These are phyloP conservation scores for Ictalurus furcatus DNA, from an alignment of 2,113 vertebrate genomes.

Conservation along the genomic window DNA sequence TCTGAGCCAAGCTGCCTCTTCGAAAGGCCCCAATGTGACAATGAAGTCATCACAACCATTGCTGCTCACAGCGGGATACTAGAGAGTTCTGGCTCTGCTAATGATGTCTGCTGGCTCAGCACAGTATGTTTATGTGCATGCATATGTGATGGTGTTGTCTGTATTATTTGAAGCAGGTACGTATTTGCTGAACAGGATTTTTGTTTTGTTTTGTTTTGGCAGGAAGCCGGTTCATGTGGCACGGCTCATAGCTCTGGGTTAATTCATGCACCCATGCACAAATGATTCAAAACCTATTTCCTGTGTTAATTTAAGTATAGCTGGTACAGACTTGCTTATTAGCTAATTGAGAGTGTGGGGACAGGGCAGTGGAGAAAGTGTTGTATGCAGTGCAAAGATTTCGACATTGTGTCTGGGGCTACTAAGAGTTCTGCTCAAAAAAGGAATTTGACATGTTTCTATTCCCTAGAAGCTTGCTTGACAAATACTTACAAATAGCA, in stretches of 20 bases:
- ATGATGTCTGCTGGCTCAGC: constrained; percentile 1
- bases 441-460: not conserved
- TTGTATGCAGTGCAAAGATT: constrained; percentile 2
- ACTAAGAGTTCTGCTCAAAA: not conserved
- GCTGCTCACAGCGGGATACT: constrained; percentile 5
- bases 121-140: constrained; percentile 10
- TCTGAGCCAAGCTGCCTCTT: constrained; percentile 2
- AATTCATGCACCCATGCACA: not conserved
- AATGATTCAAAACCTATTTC: not conserved
- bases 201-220: not conserved
- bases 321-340: not conserved
- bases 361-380: not conserved
- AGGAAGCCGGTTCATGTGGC: not conserved
- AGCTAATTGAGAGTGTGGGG: not conserved
- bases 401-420: not conserved
- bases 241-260: constrained; percentile 27
- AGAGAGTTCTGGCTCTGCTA: constrained; percentile 6
- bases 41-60: constrained; percentile 12
- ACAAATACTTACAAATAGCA: not conserved
- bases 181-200: not conserved
- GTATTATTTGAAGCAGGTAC: constrained; percentile 12
- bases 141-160: constrained; percentile 17
- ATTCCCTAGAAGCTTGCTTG: not conserved
- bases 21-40: constrained; percentile 6
- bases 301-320: not conserved